Conservation (phyloP, 35 echinoderm and acorn worm species). For the Acanthaster planci region DNA sequence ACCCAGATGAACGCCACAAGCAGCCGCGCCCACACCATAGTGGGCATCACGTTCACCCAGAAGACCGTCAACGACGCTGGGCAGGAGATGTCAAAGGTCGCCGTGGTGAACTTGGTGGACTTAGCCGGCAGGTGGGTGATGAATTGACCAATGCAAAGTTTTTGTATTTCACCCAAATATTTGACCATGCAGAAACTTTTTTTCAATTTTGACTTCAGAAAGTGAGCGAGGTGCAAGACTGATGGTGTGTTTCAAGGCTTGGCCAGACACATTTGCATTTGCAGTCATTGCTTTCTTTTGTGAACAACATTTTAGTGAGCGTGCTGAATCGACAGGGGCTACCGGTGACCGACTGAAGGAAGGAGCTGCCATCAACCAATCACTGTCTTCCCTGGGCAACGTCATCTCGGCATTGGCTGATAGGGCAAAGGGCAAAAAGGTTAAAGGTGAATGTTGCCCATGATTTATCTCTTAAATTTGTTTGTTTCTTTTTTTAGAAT, state of each 20-base stretch:
- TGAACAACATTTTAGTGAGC: constrained; percentile 91
- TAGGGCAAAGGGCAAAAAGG: constrained; percentile 75
- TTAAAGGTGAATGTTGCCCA: constrained; percentile 66
- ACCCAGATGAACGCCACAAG: constrained; percentile 99
- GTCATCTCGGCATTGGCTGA: constrained; percentile 86
- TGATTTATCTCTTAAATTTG: background rate
- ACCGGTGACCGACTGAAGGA: constrained; percentile 95
- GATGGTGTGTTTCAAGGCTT: no score
- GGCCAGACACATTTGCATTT: no score
- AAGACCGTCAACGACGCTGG: constrained; percentile 94
- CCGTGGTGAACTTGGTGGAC: constrained; percentile 89
- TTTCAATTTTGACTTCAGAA: no score
- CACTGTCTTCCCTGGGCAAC: constrained; percentile 90
- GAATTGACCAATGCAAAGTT: background rate
- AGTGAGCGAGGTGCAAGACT: no score
- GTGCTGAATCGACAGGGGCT: constrained; percentile 95
- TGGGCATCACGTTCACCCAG: constrained; percentile 92
- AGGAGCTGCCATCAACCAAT: constrained; percentile 98
- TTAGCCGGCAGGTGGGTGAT: constrained; percentile 84
- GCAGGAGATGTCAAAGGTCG: constrained; percentile 92
- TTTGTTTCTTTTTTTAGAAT: background rate
- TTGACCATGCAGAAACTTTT: no score
- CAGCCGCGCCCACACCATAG: constrained; percentile 95
- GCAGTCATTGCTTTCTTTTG: no score
- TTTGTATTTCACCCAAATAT: no score